A percentile compares a stretch with the other conserved stretches of the same genome.
phyloP scores from a whole-genome alignment of 1,140 invertebrate species.

The Octopus bimaculoides region DNA sequence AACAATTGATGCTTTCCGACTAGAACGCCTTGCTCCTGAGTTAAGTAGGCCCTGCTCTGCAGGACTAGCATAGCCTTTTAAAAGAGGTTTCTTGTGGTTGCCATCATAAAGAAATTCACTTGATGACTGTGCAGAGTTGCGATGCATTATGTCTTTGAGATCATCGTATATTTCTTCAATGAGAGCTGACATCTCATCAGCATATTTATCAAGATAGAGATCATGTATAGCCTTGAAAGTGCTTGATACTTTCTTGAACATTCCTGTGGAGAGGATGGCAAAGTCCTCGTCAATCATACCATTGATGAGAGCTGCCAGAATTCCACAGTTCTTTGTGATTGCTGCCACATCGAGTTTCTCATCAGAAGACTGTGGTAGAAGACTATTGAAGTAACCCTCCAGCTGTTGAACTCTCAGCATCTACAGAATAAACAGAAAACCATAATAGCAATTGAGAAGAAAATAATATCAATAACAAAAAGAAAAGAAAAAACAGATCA shows the following conservation, averaged over 20 bases:
- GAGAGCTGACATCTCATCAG: slow-evolving; percentile 49
- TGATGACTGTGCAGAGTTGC: slow-evolving; percentile 25
- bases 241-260: slow-evolving; percentile 39
- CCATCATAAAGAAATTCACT: slow-evolving; percentile 5
- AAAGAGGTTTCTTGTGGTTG: not conserved
- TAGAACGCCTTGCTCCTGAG: not conserved
- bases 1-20: not conserved
- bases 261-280: slow-evolving; percentile 43
- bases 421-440: slow-evolving; percentile 24
- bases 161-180: slow-evolving; percentile 50
- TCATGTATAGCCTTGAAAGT: slow-evolving; percentile 45
- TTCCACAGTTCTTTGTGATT: slow-evolving; percentile 40
- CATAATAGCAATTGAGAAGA: no score
- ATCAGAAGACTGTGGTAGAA: slow-evolving; percentile 37
- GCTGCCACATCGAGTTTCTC: slow-evolving; percentile 37
- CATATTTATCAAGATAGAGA: slow-evolving; percentile 49
- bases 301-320: slow-evolving; percentile 40
- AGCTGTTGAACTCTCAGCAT: slow-evolving; percentile 42
- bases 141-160: slow-evolving; percentile 33
- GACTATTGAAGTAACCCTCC: slow-evolving; percentile 38
- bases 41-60: not conserved
- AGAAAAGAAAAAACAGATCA: no score
- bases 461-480: no score
- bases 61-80: not conserved
- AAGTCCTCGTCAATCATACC: slow-evolving; percentile 53